These are phyloP conservation scores for Emydura subglobosa DNA, from an alignment of 2,113 vertebrate genomes.

Conservation along the genomic window DNA sequence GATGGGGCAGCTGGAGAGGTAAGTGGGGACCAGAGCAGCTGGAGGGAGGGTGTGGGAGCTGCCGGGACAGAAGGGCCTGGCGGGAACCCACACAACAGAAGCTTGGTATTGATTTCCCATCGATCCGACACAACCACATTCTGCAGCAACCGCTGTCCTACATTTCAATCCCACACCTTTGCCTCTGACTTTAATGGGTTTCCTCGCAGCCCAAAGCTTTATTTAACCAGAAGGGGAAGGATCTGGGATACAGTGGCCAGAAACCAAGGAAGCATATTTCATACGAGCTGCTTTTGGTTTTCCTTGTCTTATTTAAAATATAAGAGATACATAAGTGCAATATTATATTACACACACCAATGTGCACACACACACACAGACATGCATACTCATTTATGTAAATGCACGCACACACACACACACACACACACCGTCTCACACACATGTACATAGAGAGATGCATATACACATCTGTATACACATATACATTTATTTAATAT, in stretches of 20 bases:
- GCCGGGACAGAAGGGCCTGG: neutral
- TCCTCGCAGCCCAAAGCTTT: conserved; percentile 56
- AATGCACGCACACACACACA: neutral
- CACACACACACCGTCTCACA: neutral
- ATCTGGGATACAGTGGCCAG: conserved; percentile 11
- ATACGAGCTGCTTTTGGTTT: rapidly evolving
- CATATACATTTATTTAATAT: too few species aligned
- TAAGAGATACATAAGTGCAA: neutral
- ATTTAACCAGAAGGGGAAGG: conserved; percentile 55
- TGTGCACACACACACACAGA: rapidly evolving
- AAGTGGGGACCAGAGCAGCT: neutral
- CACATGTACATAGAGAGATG: neutral
- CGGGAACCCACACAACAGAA: neutral
- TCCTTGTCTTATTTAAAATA: neutral
- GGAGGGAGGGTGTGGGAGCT: neutral
- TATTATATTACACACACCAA: neutral
- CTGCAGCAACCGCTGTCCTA: conserved; percentile 73
- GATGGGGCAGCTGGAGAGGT: rapidly evolving
- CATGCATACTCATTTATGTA: neutral
- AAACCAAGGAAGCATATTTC: neutral
- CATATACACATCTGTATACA: neutral
- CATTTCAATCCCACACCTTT: conserved; percentile 71
- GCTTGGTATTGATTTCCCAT: conserved; percentile 61
- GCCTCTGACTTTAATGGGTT: conserved; percentile 62
- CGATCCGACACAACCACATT: conserved; percentile 70